Evolutionary conservation across 2,888 invertebrate genomes (phyloP), one percentile per base, ranked within the genome.

Genomic region (Limenitis camilla): DNA sequence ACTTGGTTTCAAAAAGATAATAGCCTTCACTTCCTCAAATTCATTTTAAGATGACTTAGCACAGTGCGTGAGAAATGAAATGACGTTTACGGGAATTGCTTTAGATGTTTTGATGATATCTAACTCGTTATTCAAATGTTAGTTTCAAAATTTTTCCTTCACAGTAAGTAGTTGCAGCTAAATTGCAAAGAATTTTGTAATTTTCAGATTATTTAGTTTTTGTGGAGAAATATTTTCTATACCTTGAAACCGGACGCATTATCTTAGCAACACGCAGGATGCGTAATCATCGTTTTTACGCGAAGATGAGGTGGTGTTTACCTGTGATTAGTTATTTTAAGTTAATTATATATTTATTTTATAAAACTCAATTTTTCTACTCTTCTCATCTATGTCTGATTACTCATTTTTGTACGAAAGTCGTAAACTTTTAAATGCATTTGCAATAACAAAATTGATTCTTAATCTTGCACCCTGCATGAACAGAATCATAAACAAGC

Each of bases 1-100:
- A 76, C 71, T 83, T 76, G 75, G 68, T 79, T 76, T 69, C 68
- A 70, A 77, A 72, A 72, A 75, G 72, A 81, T 83, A 83, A 83
- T 83, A 72, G 78, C 67, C 67, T 71, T 60, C 66, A 80, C 80
- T 83, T 84, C 83, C 78, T 78, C 75, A 80, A 80, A 77, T 79
- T 81, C 78, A 75, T 79, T 68, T 76, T 73, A 66, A 74, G 78
- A 78, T 81, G 80, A 81, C 75, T 78, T 68, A 72, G 60, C 71
- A 63, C 43, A n/a, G 71, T 74, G 62, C 84, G 84, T 84, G 84
- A 82, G 83, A 85, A 84, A 72, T 68, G 63, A 72, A 75, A 76
- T 74, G 67, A 74, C 72, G 68, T 69, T 74, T 76, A 71, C 61
- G 65, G 56, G 63, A 64, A 61, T 64, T 67, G 65, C 63, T 61